phyloP scores from a whole-genome alignment of 2,113 vertebrate genomes.

The Trogon surrucura region DNA sequence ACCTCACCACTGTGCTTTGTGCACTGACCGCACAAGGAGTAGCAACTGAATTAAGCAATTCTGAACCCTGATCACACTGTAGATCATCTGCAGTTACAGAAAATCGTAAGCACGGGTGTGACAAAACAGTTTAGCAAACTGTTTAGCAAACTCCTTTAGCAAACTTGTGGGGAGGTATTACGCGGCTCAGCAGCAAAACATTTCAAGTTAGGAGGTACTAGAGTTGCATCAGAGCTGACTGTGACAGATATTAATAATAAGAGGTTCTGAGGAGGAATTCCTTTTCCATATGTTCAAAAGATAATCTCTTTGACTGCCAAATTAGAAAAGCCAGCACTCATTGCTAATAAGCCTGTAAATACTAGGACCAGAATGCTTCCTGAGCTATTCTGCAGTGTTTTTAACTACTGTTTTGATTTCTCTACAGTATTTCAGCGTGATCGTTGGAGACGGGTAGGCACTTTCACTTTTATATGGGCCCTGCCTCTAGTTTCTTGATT shows the following conservation, averaged over 20 bases:
- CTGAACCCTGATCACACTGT: background rate
- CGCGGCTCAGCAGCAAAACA: background rate
- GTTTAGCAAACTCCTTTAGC: background rate
- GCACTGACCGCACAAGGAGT: background rate
- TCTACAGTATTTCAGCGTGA: conserved; percentile 55
- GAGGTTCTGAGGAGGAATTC: background rate
- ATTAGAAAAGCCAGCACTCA: background rate
- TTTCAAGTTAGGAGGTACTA: background rate
- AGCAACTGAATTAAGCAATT: background rate
- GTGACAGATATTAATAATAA: background rate
- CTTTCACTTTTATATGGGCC: conserved; percentile 34
- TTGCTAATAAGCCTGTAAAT: background rate
- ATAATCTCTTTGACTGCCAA: background rate
- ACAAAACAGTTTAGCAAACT: background rate
- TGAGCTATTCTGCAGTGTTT: background rate
- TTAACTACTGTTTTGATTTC: conserved; percentile 46
- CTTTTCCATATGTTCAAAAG: background rate
- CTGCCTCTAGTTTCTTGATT: background rate
- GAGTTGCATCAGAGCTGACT: background rate
- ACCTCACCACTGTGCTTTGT: accelerated
- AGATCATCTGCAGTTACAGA: accelerated
- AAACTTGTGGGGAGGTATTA: background rate
- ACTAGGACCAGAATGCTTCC: background rate
- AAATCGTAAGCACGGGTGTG: background rate
- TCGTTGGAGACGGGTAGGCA: conserved; percentile 50